Evolutionary conservation across 2,113 vertebrate genomes (phyloP), one percentile per base, ranked within the genome.

Genomic region (Halcyon malimbica): DNA sequence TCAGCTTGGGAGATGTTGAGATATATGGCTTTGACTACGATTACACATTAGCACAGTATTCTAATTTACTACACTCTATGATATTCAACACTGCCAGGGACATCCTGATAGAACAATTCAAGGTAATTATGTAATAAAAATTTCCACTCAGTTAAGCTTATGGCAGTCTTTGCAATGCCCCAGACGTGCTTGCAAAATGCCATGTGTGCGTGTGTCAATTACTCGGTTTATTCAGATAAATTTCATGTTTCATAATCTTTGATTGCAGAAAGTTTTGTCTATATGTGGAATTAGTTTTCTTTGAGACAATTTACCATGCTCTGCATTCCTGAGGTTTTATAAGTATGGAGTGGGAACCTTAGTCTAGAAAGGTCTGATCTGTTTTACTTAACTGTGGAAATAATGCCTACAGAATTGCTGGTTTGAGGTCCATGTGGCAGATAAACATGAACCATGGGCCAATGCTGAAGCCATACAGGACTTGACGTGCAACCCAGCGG

Each of bases 21-120:
- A 98, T 98, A 35, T 99, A 98, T 5, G 98, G 98, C 89, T 99
- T 99, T 56, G 98, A 99, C 95, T 98, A 98, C 0, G 98, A 98
- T 74, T 98, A 98, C 92, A 98, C 98, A 0, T 96, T 98, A 93
- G 98, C 98, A 31, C 98, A 98, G 50, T 98, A 98, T 13, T 98
- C 98, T 26, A 98, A 98, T 63, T 92, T 97, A 1, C 90, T 99
- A 50, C 98, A 99, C 94, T 97, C 98, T 2, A 97, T 98, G 98
- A 98, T 99, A 91, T 99, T 98, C 92, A 97, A 37, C 86, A 98
- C 98, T 18, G 98, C 98, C 96, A 97, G 98, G 71, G 97, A 99
- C 91, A 98, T 99, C 91, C 95, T 99, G n/a, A 96, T 99, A 69
- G 97, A 98, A 21, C 98, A 98, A 69, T 98, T 98, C 86, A 98